phyloP scores from a whole-genome alignment of 2,797 vertebrate genomes.

The Champsocephalus gunnari region DNA sequence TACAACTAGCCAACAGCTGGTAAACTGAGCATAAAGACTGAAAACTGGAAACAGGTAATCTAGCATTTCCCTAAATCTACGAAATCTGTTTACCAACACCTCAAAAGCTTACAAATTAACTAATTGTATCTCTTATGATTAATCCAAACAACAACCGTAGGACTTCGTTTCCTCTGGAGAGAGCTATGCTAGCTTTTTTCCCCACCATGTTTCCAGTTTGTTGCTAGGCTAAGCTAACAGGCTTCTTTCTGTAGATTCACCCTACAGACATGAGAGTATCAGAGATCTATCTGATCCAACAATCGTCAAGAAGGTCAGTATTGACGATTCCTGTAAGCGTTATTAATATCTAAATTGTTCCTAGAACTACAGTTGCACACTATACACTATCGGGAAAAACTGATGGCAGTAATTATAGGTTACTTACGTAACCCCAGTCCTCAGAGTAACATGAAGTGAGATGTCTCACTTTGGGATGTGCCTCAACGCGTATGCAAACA shows the following conservation, averaged over 20 bases:
- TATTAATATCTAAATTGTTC: background rate
- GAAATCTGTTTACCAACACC: background rate
- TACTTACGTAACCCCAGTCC: too few relatives aligned
- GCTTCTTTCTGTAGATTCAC: background rate
- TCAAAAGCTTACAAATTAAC: background rate
- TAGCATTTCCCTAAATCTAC: background rate
- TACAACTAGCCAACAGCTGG: background rate
- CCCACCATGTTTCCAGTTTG: background rate
- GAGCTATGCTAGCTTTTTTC: too few relatives aligned
- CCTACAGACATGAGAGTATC: background rate
- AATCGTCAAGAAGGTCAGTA: background rate
- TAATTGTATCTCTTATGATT: too few relatives aligned
- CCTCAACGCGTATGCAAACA: too few relatives aligned
- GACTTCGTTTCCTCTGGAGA: too few relatives aligned
- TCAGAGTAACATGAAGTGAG: too few relatives aligned
- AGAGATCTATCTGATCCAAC: background rate
- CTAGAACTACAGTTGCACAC: background rate
- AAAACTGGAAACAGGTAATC: background rate
- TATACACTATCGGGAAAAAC: background rate
- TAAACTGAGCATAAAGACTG: slow-evolving; percentile 1
- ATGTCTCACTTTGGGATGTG: too few relatives aligned
- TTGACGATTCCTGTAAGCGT: background rate
- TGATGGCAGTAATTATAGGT: background rate
- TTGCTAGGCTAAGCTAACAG: slow-evolving; percentile 3
- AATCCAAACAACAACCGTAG: too few relatives aligned